A percentile compares a stretch with the other conserved stretches of the same genome.
Evolutionary conservation across 64 coral and sea anemone species (phyloP).

Genomic region (Montipora foliosa): DNA sequence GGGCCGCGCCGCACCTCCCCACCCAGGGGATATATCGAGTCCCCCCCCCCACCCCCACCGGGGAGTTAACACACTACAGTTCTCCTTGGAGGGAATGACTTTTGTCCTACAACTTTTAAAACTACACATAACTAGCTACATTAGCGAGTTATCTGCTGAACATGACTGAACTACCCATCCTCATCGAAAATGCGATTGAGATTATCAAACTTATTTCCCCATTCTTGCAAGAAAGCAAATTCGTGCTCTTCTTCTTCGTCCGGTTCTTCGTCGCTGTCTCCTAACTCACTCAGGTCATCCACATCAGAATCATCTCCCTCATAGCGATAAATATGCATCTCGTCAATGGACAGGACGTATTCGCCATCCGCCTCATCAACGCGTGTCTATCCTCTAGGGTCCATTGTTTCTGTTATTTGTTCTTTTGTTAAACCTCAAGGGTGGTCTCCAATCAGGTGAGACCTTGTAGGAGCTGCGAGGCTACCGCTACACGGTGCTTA

Average conservation of each 20-base stretch:
- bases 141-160: neutral
- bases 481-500: neutral
- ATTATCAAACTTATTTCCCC: conserved; percentile 96
- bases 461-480: too few species aligned
- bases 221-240: conserved; percentile 96
- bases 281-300: conserved; percentile 93
- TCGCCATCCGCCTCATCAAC: conserved; percentile 87
- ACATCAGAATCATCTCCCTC: conserved; percentile 91
- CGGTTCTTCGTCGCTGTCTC: conserved; percentile 80
- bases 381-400: neutral
- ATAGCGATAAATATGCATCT: conserved; percentile 88
- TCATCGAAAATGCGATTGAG: conserved; percentile 72
- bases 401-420: too few species aligned
- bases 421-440: too few species aligned
- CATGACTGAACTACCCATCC: conserved; percentile 7
- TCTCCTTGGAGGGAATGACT: too few species aligned
- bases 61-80: too few species aligned
- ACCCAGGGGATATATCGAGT: too few species aligned
- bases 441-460: too few species aligned
- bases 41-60: too few species aligned
- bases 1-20: too few species aligned
- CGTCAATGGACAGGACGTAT: conserved; percentile 80
- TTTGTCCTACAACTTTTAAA: too few species aligned
- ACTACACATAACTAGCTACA: too few species aligned
- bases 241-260: conserved; percentile 89